phyloP scores from a whole-genome alignment of 2,113 vertebrate genomes.

The Gymnorhina tibicen region DNA sequence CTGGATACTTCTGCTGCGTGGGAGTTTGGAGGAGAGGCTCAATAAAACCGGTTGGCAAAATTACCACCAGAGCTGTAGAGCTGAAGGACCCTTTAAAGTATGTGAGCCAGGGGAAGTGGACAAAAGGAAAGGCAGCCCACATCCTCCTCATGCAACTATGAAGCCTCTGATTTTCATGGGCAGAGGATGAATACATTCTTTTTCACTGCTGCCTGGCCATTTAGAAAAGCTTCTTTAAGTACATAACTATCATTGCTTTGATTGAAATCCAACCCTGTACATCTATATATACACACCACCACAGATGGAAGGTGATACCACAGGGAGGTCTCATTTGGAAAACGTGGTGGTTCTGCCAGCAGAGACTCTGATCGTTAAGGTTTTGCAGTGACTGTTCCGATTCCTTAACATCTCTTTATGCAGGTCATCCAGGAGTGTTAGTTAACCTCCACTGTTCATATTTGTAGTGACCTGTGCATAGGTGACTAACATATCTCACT shows the following conservation, averaged over 20 bases:
- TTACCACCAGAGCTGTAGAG: neutral
- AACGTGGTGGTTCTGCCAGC: neutral
- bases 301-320: neutral
- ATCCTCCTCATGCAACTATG: neutral
- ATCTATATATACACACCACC: accelerated
- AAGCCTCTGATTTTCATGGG: neutral
- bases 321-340: neutral
- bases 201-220: neutral
- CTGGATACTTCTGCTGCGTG: neutral
- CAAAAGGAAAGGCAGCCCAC: neutral
- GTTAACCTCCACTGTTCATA: neutral
- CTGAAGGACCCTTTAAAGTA: neutral
- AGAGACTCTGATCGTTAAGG: neutral
- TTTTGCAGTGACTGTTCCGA: neutral
- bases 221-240: neutral
- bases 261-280: neutral
- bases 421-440: neutral
- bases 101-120: neutral
- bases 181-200: neutral
- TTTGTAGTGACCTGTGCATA: neutral
- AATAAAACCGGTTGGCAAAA: neutral
- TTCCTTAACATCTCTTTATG: neutral
- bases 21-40: neutral
- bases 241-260: neutral
- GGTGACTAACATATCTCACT: neutral